Base-by-base conservation (phyloP, 2,888 invertebrate genomes). In the Dichetophora obliterata region DNA sequence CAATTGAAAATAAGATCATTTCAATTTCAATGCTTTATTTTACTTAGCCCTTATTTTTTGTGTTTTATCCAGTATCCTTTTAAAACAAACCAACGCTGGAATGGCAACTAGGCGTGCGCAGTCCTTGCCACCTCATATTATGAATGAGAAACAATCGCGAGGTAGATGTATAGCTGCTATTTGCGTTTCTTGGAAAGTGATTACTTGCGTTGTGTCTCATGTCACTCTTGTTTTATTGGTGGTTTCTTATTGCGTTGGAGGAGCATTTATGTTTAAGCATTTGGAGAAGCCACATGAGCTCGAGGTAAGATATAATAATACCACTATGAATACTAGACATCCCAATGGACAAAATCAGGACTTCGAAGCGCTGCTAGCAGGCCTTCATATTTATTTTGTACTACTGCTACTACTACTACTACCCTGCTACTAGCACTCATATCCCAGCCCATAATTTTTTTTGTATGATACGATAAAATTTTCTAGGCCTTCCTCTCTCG, bases 161-260 rank as follows among this genome's bases (percentile, higher is more conserved):
- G 86, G 89, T 61, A 85, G 86, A 78, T 89, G 89, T 76, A 84
- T 88, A 75, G 83, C 88, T 3, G 86, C 86, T 78, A 87, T 90
- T 78, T 90, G 90, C 76, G 86, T 89, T 77, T 90, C 93, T 63
- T 95, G 95, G 93, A 94, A 94, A 89, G 92, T 95, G 63, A 92
- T 94, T 87, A 94, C 95, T 75, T 96, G 96, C 90, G 91, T 97
- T 82, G 94, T 96, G 86, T 95, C 96, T 0, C 97, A 97, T 91
- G 94, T 96, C 84, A 94, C 95, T 83, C 92, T 97, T 84, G 93
- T 97, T 83, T 94, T 95, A 78, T 90, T 96, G 87, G 97, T 97
- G 82, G 95, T 97, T 80, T 94, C 95, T 43, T 97, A 97, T 90
- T 96, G 96, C 90, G 92, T 96, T 83, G 92, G 96, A 75, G 97